Conservation (phyloP, 2,797 vertebrate genomes). For the Pteronotus mesoamericanus region DNA sequence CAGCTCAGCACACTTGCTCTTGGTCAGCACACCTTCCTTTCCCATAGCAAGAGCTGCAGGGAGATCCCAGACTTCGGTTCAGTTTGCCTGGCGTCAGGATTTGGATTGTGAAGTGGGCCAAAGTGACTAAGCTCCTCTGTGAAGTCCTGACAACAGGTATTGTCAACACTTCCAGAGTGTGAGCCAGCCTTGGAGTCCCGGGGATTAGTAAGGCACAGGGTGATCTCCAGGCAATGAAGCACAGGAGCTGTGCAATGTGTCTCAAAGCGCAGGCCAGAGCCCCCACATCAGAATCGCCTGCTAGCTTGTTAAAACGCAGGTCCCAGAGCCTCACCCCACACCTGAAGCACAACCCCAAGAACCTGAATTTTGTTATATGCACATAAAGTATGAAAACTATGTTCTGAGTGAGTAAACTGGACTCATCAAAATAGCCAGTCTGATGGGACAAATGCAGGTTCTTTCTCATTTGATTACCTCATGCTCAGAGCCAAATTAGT, state of each 20-base stretch:
- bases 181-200: background rate
- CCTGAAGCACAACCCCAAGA: background rate
- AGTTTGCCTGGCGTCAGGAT: background rate
- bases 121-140: background rate
- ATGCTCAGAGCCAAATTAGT: background rate
- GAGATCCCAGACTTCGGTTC: background rate
- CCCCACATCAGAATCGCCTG: background rate
- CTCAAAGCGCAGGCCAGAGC: background rate
- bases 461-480: background rate
- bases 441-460: background rate
- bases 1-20: background rate
- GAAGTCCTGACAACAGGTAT: background rate
- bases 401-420: background rate
- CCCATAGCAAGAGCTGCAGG: background rate
- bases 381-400: background rate
- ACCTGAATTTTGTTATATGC: background rate
- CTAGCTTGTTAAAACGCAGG: background rate
- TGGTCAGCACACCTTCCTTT: background rate
- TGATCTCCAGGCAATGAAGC: too few relatives aligned
- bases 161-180: background rate
- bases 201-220: background rate
- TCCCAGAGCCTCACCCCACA: background rate
- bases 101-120: background rate
- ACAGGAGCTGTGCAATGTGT: background rate
- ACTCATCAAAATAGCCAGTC: background rate